Base-by-base conservation (phyloP, 2,888 invertebrate genomes). In the Drosophila mettleri region DNA sequence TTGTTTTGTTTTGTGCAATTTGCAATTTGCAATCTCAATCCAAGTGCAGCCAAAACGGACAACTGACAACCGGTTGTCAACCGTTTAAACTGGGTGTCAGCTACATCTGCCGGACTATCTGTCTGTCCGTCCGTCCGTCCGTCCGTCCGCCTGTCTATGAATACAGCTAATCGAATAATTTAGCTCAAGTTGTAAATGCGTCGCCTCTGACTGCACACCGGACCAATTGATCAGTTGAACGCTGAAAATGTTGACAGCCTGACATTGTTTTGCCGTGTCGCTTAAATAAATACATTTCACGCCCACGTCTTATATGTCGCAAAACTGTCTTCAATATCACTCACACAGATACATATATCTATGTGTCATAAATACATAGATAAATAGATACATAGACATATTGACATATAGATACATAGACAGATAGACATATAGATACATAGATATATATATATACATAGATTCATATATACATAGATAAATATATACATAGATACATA, bases 91-190 rank as follows among this genome's bases (percentile, higher is more conserved):
- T 57, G 60, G 43, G 41, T 74, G 61, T 46, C 22, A 52, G 33
- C 20, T 55, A 24, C 52, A 27, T 55, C 49, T 51, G 24, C 24
- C 52, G 18, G 2, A 29, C 18, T 29, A 38, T 29, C 20, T 14
- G 29, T 14, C 34, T 9, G 8, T 27, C 29, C 29, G 3, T 20
- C 29, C 14, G 39, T 5, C 52, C 8, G 7, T 20, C 29, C 3
- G 12, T 34, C 20, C 3, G 5, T 6, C n/a, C 39, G 22, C 46
- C n/a, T 29, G n/a, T 18, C n/a, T 41, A 12, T 48, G 58, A 57
- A 53, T 64, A 46, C 61, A 53, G 65, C 78, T 83, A 82, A 82
- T 82, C 81, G 78, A 77, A 82, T 80, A 83, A 86, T 80, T 77
- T 71, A 65, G 65, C 71, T 86, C 68, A 58, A 67, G 59, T 68